Percentiles rank a stretch among this genome's conserved stretches.
These are phyloP conservation scores for Drosophila nannoptera DNA, from an alignment of 1,140 invertebrate genomes.

Conservation along the genomic window DNA sequence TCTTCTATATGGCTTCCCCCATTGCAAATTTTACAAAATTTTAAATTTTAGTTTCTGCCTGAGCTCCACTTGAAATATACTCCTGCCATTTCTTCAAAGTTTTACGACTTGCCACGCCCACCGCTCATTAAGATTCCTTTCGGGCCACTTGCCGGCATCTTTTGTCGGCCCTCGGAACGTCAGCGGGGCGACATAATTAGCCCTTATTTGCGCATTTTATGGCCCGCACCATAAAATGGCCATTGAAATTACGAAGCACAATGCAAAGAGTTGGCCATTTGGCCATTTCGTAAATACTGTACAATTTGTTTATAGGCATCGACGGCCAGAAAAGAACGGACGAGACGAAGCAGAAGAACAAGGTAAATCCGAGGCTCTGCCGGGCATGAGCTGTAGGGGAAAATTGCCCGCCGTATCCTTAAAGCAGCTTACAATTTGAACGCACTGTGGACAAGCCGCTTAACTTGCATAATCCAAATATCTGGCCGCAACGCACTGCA, in stretches of 20 bases:
- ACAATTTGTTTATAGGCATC: conserved; percentile 57
- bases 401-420: conserved; percentile 39
- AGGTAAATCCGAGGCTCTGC: conserved; percentile 34
- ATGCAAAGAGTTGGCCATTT: conserved; percentile 17
- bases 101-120: neutral
- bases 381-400: conserved; percentile 43
- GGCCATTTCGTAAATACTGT: conserved; percentile 44
- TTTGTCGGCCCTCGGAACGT: conserved; percentile 51
- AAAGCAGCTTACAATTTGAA: conserved; percentile 69
- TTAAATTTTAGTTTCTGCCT: neutral
- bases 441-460: conserved; percentile 67
- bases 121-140: conserved; percentile 55
- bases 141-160: conserved; percentile 47
- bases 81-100: neutral
- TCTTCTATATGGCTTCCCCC: too few relatives aligned
- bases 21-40: too few relatives aligned
- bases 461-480: conserved; percentile 77
- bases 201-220: conserved; percentile 76
- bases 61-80: too few relatives aligned
- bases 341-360: neutral
- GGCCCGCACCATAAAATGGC: conserved; percentile 64
- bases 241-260: conserved; percentile 65
- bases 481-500: conserved; percentile 56
- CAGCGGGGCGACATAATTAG: conserved; percentile 66
- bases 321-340: conserved; percentile 15